Conservation (phyloP, 2,113 vertebrate genomes). For the Bos indicus region DNA sequence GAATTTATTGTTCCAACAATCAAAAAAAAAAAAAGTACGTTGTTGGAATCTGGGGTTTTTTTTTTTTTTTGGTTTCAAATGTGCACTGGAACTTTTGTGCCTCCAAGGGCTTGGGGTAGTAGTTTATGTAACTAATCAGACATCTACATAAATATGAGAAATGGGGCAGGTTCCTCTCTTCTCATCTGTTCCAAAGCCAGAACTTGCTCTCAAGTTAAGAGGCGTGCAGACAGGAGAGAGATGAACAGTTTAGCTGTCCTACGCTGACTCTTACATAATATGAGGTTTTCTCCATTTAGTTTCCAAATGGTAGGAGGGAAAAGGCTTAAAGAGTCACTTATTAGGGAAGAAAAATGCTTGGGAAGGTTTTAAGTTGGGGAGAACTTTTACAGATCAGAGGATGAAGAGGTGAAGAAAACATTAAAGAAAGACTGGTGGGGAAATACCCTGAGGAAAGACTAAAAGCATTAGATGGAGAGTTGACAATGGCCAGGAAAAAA, state of each 20-base stretch:
- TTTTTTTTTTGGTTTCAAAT: slow-evolving; percentile 4
- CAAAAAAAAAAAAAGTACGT: background rate
- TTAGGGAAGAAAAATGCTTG: background rate
- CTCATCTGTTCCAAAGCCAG: slow-evolving; percentile 55
- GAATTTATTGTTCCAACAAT: slow-evolving; percentile 61
- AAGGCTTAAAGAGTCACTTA: background rate
- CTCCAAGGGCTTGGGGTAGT: slow-evolving; percentile 30
- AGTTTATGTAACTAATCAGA: slow-evolving; percentile 63
- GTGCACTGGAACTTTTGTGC: slow-evolving; percentile 45
- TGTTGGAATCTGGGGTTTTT: slow-evolving; percentile 37
- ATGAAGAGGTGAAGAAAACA: background rate
- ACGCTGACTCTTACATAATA: slow-evolving; percentile 46
- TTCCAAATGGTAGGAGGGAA: background rate
- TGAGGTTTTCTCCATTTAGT: slow-evolving; percentile 35
- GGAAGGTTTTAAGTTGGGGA: background rate
- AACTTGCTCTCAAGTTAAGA: slow-evolving; percentile 35
- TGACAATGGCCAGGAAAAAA: background rate
- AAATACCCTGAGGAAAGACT: background rate
- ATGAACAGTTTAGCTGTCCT: background rate
- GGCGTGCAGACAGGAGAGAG: background rate
- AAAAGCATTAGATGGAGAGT: background rate
- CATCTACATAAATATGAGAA: slow-evolving; percentile 55
- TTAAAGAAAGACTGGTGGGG: background rate
- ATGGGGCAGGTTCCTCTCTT: background rate
- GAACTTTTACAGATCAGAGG: background rate